These are phyloP conservation scores for Machimus atricapillus DNA, from an alignment of 2,888 invertebrate genomes.

Conservation along the genomic window DNA sequence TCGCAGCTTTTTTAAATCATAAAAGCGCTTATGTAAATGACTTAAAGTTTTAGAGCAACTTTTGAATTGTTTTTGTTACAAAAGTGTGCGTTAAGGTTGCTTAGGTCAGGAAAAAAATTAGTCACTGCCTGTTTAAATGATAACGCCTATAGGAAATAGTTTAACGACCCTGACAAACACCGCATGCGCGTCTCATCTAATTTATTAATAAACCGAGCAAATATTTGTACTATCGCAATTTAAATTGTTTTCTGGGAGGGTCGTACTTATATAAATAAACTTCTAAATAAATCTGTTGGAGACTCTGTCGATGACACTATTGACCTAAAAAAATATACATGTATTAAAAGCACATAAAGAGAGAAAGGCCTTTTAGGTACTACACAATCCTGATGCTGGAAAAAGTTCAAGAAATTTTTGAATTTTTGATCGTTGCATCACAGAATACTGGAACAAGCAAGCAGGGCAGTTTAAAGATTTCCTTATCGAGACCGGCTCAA, in stretches of 20 bases:
- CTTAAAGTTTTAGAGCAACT: neutral
- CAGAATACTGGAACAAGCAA: neutral
- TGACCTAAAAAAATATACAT: neutral
- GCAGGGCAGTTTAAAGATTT: neutral
- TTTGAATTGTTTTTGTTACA: neutral
- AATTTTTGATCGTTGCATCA: constrained; percentile 23
- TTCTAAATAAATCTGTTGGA: neutral
- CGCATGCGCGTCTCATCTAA: neutral
- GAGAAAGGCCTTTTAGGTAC: neutral
- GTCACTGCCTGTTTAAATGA: neutral
- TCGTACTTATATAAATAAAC: neutral
- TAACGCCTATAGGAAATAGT: neutral
- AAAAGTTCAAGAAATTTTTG: neutral
- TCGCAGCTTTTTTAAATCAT: too few species aligned
- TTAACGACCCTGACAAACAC: neutral
- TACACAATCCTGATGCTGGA: neutral
- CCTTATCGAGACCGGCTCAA: constrained; percentile 32
- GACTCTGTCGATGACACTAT: neutral
- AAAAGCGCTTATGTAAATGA: too few species aligned
- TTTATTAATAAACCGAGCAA: neutral
- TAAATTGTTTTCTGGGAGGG: neutral
- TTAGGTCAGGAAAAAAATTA: neutral
- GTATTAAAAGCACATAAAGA: neutral
- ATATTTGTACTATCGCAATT: neutral
- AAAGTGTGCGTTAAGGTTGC: neutral